Percentiles rank a stretch among this genome's conserved stretches.
Conservation (phyloP, 2,888 invertebrate species). For the Apantesis nais region DNA sequence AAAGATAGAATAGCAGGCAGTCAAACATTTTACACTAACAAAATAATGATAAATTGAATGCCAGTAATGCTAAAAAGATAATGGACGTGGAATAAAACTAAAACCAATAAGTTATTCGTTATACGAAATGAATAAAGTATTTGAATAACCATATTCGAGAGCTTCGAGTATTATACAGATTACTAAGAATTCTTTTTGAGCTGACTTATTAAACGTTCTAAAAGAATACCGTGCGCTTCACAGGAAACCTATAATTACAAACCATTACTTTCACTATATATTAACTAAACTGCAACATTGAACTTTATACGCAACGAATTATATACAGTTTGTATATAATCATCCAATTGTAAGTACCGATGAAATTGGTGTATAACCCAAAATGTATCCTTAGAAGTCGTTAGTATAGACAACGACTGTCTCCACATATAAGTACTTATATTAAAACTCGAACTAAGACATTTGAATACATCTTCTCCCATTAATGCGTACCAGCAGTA, state of each 20-base stretch:
- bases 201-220: background rate
- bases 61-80: too few relatives aligned
- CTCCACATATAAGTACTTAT: background rate
- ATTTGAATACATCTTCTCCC: background rate
- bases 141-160: background rate
- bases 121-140: background rate
- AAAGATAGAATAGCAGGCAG: too few relatives aligned
- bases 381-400: background rate
- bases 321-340: background rate
- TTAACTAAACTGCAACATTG: background rate
- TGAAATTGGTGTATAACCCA: background rate
- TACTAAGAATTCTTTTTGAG: too few relatives aligned
- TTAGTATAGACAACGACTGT: background rate
- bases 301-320: background rate
- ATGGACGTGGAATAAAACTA: background rate
- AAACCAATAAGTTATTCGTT: background rate
- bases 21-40: too few relatives aligned
- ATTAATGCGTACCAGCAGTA: background rate
- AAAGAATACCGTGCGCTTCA: background rate
- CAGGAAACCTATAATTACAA: background rate
- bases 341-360: background rate
- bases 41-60: too few relatives aligned
- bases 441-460: background rate
- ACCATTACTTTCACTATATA: background rate
- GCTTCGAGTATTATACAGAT: background rate